These are phyloP conservation scores for Suricata suricatta DNA, from an alignment of 2,113 vertebrate genomes.

Conservation along the genomic window DNA sequence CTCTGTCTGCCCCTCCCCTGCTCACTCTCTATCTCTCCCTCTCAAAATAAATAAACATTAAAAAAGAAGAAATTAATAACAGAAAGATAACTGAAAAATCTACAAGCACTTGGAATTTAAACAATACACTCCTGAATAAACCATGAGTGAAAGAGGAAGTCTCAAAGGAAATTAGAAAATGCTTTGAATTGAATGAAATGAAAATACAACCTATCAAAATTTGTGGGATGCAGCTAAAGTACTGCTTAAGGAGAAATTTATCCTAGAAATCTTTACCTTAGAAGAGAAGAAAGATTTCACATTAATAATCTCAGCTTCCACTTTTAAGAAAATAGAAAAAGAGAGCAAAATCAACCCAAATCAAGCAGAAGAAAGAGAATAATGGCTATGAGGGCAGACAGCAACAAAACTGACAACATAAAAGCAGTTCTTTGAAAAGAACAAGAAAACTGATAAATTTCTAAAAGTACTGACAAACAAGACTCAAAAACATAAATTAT, in stretches of 20 bases:
- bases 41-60: too few relatives aligned
- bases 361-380: background rate
- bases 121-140: background rate
- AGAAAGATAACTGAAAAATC: background rate
- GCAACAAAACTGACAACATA: background rate
- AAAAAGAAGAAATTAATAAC: background rate
- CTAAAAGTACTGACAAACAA: background rate
- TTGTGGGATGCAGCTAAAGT: background rate
- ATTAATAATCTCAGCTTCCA: background rate
- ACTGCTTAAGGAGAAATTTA: background rate
- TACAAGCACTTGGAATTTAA: background rate
- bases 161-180: background rate
- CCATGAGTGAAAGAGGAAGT: background rate
- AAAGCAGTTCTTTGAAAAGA: background rate
- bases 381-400: background rate
- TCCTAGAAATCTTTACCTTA: background rate
- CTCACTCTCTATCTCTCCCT: too few relatives aligned
- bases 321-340: background rate
- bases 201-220: background rate
- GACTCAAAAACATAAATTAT: background rate
- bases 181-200: background rate
- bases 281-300: background rate
- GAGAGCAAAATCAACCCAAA: background rate
- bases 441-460: background rate
- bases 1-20: too few relatives aligned